Conservation (phyloP, 2,888 invertebrate genomes). For the Drosophila kokeensis region DNA sequence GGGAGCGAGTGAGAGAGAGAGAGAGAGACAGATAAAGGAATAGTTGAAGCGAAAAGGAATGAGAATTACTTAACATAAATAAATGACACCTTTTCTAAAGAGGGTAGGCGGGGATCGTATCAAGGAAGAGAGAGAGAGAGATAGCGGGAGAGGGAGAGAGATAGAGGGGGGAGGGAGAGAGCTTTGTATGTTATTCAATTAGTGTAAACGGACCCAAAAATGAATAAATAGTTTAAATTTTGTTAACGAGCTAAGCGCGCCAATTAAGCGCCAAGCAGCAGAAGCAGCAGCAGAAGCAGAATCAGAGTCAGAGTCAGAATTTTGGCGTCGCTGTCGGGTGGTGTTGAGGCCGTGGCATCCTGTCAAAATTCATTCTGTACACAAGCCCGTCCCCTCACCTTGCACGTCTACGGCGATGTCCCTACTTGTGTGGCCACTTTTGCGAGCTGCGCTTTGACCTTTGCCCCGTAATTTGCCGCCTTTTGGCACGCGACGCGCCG, state of each 20-base stretch:
- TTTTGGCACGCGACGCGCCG: constrained; percentile 59
- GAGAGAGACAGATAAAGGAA: not conserved
- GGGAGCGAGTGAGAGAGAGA: not conserved
- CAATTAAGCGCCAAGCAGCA: constrained; percentile 68
- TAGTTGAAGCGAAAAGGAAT: not conserved
- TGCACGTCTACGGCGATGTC: constrained; percentile 24
- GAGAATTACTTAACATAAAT: constrained; percentile 64
- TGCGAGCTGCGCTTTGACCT: constrained; percentile 62
- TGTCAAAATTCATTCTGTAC: constrained; percentile 1
- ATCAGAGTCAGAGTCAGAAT: not conserved
- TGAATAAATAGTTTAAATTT: constrained; percentile 73
- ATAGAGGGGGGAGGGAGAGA: not conserved
- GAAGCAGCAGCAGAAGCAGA: constrained; percentile 4
- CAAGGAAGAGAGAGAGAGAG: not conserved
- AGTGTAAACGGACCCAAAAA: constrained; percentile 57
- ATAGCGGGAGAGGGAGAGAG: not conserved
- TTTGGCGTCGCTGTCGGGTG: constrained; percentile 4
- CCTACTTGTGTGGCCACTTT: constrained; percentile 66
- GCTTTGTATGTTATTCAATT: constrained; percentile 69
- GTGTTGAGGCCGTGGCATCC: constrained; percentile 5
- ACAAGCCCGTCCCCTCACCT: not conserved
- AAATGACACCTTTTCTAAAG: constrained; percentile 27
- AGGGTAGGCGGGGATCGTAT: not conserved
- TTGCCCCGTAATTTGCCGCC: constrained; percentile 66
- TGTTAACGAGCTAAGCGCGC: constrained; percentile 80